Conservation (phyloP, 2,888 invertebrate species). For the Theretra japonica region DNA sequence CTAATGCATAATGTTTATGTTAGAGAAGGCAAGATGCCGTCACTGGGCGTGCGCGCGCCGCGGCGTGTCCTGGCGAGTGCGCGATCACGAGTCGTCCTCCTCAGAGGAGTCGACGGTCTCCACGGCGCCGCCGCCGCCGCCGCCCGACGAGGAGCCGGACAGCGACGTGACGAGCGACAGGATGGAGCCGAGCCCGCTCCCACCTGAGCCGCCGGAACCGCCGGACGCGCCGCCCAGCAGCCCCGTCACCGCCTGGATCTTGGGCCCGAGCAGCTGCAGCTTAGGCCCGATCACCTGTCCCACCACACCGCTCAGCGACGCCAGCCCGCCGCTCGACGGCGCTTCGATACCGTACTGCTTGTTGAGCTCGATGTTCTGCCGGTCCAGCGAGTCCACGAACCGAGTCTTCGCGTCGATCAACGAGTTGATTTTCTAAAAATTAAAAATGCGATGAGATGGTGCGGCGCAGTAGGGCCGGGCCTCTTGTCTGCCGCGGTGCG, state of each 20-base stretch:
- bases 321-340: conserved; percentile 86
- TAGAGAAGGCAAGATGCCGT: neutral
- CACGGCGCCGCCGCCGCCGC: conserved; percentile 65
- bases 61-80: conserved; percentile 35
- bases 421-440: conserved; percentile 91
- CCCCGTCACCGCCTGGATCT: conserved; percentile 85
- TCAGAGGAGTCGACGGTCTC: conserved; percentile 78
- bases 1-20: neutral
- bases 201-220: conserved; percentile 77
- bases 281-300: conserved; percentile 89
- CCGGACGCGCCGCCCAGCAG: conserved; percentile 84
- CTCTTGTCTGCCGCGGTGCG: neutral
- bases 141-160: conserved; percentile 78
- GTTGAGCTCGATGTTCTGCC: conserved; percentile 90
- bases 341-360: conserved; percentile 89
- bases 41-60: conserved; percentile 16
- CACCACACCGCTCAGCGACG: conserved; percentile 86
- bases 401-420: conserved; percentile 92
- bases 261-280: conserved; percentile 87
- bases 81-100: conserved; percentile 74
- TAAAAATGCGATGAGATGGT: conserved; percentile 35
- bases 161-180: conserved; percentile 77
- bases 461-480: neutral
- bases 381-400: conserved; percentile 88
- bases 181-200: conserved; percentile 78